Conservation (phyloP, 53 echinoderm and acorn worm genomes). For the Temnopleurus reevesii region DNA sequence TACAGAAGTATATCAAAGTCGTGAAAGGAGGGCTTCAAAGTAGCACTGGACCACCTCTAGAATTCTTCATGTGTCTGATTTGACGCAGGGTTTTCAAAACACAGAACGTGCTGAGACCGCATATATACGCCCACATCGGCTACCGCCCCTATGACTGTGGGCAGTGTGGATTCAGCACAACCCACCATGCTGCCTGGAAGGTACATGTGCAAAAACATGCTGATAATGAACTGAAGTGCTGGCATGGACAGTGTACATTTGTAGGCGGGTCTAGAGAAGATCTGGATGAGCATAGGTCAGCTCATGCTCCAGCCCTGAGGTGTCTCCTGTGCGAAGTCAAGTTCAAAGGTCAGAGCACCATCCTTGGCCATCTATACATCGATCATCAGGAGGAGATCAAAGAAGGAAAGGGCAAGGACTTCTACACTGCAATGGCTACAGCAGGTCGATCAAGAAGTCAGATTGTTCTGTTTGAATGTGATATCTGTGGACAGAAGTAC, state of each 20-base stretch:
- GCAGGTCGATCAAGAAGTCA: slow-evolving; percentile 7
- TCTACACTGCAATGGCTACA: slow-evolving; percentile 8
- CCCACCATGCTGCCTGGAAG: background rate
- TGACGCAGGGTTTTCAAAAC: slow-evolving; percentile 38
- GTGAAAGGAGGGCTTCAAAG: slow-evolving; percentile 5
- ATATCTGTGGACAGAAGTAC: slow-evolving; percentile 41
- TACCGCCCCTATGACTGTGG: slow-evolving; percentile 19
- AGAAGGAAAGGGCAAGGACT: slow-evolving; percentile 9
- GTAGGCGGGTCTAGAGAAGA: background rate
- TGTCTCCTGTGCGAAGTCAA: background rate
- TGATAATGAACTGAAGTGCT: slow-evolving; percentile 30
- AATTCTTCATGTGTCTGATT: slow-evolving; percentile 45
- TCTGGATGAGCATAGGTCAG: slow-evolving; percentile 15
- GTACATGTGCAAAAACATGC: slow-evolving; percentile 9
- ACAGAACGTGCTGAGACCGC: background rate
- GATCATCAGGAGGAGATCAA: slow-evolving; percentile 31
- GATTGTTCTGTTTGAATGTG: slow-evolving; percentile 41
- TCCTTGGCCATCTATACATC: slow-evolving; percentile 43
- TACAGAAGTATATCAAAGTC: slow-evolving; percentile 7
- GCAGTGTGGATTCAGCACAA: slow-evolving; percentile 12
- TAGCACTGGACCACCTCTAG: background rate
- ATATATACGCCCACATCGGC: background rate
- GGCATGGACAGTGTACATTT: background rate
- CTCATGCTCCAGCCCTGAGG: background rate
- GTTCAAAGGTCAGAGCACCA: slow-evolving; percentile 29